A percentile compares a stretch with the other conserved stretches of the same genome.
These are phyloP conservation scores for Alectura lathami DNA, from an alignment of 2,113 vertebrate species.

Conservation along the genomic window DNA sequence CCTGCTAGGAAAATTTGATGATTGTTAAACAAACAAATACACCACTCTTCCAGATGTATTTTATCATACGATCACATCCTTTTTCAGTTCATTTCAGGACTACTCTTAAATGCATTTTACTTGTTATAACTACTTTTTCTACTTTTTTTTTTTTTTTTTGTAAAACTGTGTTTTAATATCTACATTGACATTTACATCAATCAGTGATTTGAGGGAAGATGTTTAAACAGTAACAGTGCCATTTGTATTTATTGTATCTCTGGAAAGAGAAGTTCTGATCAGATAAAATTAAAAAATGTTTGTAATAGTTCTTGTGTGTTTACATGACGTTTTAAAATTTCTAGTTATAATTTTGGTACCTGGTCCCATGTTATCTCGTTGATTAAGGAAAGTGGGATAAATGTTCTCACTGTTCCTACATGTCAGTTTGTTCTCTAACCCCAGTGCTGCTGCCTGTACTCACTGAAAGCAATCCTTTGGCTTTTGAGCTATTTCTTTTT, in stretches of 20 bases:
- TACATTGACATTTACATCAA: neutral
- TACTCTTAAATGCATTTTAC: neutral
- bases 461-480: neutral
- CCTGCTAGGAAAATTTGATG: neutral
- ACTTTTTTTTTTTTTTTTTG: neutral
- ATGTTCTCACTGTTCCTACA: neutral
- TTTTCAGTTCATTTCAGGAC: neutral
- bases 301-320: neutral
- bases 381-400: neutral
- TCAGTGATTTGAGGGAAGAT: neutral
- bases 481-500: neutral
- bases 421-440: neutral
- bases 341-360: neutral
- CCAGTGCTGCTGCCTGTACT: fast-evolving
- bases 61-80: neutral
- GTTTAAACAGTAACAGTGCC: neutral
- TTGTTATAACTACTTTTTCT: neutral
- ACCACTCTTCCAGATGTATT: neutral
- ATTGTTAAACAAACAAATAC: neutral
- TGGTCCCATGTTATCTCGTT: neutral
- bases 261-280: neutral
- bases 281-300: conserved; percentile 21
- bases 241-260: neutral
- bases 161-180: neutral
- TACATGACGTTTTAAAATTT: neutral